phyloP scores from a whole-genome alignment of 2,797 vertebrate species.

The Nannoperca australis region DNA sequence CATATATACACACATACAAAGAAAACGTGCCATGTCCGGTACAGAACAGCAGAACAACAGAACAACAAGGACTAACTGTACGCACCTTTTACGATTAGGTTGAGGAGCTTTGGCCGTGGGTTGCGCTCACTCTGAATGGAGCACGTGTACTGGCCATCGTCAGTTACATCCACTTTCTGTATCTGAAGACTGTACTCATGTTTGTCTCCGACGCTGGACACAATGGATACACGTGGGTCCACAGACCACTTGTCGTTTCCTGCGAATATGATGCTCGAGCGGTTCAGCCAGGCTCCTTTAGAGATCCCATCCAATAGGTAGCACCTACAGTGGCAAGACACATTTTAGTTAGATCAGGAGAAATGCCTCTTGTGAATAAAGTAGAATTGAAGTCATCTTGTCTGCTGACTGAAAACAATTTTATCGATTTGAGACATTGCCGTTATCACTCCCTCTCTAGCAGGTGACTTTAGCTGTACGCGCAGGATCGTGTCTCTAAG shows the following conservation, averaged over 20 bases:
- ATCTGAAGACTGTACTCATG: conserved; percentile 99
- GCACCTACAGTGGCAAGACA: conserved; percentile 86
- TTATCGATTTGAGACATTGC: neutral
- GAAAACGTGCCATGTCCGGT: neutral
- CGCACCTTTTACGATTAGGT: conserved; percentile 96
- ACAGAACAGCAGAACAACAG: no score
- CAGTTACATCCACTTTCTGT: conserved; percentile 95
- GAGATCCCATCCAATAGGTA: conserved; percentile 97
- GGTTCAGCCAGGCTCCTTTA: conserved; percentile 99
- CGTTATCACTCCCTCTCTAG: neutral
- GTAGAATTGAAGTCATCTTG: neutral
- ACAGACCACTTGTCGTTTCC: conserved; percentile 98
- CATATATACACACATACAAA: neutral
- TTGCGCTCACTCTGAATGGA: conserved; percentile 96
- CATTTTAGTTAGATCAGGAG: conserved; percentile 28
- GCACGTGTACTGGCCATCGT: conserved; percentile 96
- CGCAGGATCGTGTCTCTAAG: neutral
- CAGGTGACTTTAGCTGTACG: neutral
- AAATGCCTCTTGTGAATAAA: neutral
- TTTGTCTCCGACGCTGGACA: conserved; percentile 89
- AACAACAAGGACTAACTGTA: neutral
- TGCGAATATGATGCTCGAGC: conserved; percentile 98
- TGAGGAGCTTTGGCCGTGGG: conserved; percentile 93
- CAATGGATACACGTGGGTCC: conserved; percentile 96
- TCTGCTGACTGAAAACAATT: neutral